Conservation (phyloP, 1,140 invertebrate species). For the Pseudomyrmex gracilis region DNA sequence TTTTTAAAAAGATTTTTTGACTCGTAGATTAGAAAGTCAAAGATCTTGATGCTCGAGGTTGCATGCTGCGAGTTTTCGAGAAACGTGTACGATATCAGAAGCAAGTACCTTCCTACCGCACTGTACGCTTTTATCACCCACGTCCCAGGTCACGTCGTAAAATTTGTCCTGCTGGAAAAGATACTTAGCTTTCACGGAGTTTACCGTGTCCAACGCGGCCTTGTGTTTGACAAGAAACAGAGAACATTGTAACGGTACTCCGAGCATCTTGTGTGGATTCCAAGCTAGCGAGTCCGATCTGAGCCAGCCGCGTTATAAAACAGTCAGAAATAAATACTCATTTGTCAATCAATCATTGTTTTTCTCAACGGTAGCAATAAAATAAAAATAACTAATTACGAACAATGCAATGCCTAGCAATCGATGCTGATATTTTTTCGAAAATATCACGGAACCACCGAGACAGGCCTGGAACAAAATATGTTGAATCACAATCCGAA, state of each 20-base stretch:
- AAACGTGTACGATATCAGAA: no score
- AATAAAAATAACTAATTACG: constrained; percentile 61
- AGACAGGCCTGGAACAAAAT: constrained; percentile 90
- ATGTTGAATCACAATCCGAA: no score
- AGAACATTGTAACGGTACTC: constrained; percentile 95
- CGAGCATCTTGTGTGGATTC: constrained; percentile 98
- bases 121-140: constrained; percentile 96
- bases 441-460: constrained; percentile 92
- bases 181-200: constrained; percentile 93
- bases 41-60: no score
- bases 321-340: background rate
- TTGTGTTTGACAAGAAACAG: constrained; percentile 90
- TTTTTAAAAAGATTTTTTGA: background rate
- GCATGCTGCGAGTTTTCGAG: no score
- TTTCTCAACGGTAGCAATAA: background rate
- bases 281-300: constrained; percentile 94
- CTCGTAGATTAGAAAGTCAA: no score
- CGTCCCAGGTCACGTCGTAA: constrained; percentile 95
- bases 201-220: constrained; percentile 90
- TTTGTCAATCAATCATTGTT: background rate
- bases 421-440: constrained; percentile 87
- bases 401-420: constrained; percentile 91
- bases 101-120: constrained; percentile 93
- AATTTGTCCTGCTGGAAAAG: constrained; percentile 97
- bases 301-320: background rate